Conservation (phyloP, 2,797 vertebrate species). For the Pantherophis vulpinus region DNA sequence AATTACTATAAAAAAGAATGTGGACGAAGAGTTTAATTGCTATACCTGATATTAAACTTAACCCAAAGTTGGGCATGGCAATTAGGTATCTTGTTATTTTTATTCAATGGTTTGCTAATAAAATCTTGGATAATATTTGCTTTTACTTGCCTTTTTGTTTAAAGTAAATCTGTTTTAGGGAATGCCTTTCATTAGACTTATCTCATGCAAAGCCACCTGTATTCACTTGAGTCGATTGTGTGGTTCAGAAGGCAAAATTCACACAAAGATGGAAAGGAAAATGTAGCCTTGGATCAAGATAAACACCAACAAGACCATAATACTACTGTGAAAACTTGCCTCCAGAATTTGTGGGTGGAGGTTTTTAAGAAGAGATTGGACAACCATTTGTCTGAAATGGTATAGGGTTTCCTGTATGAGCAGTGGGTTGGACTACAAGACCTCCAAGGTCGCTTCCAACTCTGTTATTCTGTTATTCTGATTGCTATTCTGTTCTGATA, state of each 20-base stretch:
- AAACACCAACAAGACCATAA: slow-evolving; percentile 41
- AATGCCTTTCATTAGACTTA: slow-evolving; percentile 28
- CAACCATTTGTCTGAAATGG: neutral
- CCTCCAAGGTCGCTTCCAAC: neutral
- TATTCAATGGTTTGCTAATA: slow-evolving; percentile 22
- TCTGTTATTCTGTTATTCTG: neutral
- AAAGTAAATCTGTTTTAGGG: slow-evolving; percentile 39
- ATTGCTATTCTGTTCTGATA: slow-evolving; percentile 29
- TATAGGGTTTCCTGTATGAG: neutral
- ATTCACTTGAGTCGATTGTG: slow-evolving; percentile 21
- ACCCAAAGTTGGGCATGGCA: neutral
- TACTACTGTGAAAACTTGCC: slow-evolving; percentile 22
- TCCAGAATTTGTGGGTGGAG: neutral
- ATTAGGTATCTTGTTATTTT: slow-evolving; percentile 29
- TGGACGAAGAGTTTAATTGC: neutral
- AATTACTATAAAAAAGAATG: neutral
- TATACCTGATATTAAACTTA: neutral
- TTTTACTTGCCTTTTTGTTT: neutral
- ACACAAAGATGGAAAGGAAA: slow-evolving; percentile 30
- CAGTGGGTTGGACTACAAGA: neutral
- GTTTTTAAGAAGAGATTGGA: neutral
- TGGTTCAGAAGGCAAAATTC: slow-evolving; percentile 41
- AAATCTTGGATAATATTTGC: slow-evolving; percentile 37
- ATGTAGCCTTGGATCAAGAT: slow-evolving; percentile 31
- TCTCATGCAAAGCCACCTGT: slow-evolving; percentile 33